Evolutionary conservation across 2,888 invertebrate species (phyloP), one percentile per base, ranked within the genome.

Genomic region (Trilocha varians): DNA sequence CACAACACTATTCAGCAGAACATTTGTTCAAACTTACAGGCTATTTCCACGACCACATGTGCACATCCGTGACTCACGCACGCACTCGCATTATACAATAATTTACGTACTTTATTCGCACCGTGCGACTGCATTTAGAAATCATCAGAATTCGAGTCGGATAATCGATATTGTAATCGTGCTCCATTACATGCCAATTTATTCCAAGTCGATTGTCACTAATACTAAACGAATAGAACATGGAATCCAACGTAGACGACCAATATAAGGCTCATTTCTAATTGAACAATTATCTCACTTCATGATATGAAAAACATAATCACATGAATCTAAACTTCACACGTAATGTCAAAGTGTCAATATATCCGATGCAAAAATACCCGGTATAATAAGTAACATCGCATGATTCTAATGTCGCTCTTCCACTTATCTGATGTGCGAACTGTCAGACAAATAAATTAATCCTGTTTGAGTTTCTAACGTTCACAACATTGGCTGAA

Each of bases 41-140:
- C 77, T 78, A 82, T 80, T 82, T 79, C 78, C 72, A 80, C 74
- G 70, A 73, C 72, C 82, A 77, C 78, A 78, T 80, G 76, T 76
- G 76, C 67, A 54, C 65, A 62, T 61, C 70, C 70, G 77, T 83
- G 83, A 84, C 71, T 84, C 83, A 83, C 79, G 78, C 72, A 75
- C 67, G 72, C 70, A 70, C 65, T 67, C 63, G 53, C 71, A 68
- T 71, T 72, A 66, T 62, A 65, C 66, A 61, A 68, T 65, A 62
- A 62, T 73, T 71, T 67, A 69, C 65, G 62, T 65, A 63, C 64
- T 59, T 58, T 62, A 65, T 71, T 70, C 65, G 68, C 69, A 57
- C 55, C 52, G 51, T 46, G 56, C 55, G 52, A 44, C 42, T 64
- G 70, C 62, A 65, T 67, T 70, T 61, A 61, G 60, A 55, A 46